A percentile compares a stretch with the other conserved stretches of the same genome.
These are phyloP conservation scores for Dorcus parallelipipedus DNA, from an alignment of 2,888 invertebrate genomes.

Conservation along the genomic window DNA sequence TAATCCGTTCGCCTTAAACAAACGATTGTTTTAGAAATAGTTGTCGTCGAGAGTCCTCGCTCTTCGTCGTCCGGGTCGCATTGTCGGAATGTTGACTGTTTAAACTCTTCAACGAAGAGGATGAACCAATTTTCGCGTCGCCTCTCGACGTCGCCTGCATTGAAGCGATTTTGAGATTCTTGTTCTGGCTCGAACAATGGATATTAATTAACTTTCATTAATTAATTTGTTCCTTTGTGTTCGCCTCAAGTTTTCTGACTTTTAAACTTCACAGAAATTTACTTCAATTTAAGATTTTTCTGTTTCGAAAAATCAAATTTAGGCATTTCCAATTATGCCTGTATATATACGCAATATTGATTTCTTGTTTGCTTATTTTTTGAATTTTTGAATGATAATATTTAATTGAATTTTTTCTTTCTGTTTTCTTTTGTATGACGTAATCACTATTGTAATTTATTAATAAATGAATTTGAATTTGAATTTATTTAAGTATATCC, in stretches of 20 bases:
- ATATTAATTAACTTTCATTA: slow-evolving; percentile 26
- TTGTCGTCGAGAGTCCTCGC: slow-evolving; percentile 9
- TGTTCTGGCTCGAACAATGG: slow-evolving; percentile 17
- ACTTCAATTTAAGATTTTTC: no score
- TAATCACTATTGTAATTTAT: no score
- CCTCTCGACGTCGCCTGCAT: slow-evolving; percentile 22
- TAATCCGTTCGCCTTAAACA: slow-evolving; percentile 6
- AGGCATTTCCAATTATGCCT: no score
- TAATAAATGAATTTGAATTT: no score
- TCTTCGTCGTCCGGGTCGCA: slow-evolving; percentile 28
- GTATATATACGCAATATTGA: no score
- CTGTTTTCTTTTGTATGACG: no score
- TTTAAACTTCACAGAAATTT: no score
- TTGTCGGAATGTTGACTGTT: slow-evolving; percentile 41
- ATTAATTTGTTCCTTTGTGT: slow-evolving; percentile 20
- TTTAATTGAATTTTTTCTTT: no score
- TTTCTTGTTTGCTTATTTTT: no score
- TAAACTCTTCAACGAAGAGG: slow-evolving; percentile 40
- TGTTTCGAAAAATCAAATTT: no score
- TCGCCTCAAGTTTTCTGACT: not conserved
- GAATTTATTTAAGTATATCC: no score
- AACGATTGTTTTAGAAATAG: slow-evolving; percentile 13
- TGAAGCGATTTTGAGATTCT: slow-evolving; percentile 5
- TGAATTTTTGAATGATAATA: no score
- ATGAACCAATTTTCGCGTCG: slow-evolving; percentile 41